phyloP scores from a whole-genome alignment of 2,113 vertebrate species.

The Edolisoma coerulescens region DNA sequence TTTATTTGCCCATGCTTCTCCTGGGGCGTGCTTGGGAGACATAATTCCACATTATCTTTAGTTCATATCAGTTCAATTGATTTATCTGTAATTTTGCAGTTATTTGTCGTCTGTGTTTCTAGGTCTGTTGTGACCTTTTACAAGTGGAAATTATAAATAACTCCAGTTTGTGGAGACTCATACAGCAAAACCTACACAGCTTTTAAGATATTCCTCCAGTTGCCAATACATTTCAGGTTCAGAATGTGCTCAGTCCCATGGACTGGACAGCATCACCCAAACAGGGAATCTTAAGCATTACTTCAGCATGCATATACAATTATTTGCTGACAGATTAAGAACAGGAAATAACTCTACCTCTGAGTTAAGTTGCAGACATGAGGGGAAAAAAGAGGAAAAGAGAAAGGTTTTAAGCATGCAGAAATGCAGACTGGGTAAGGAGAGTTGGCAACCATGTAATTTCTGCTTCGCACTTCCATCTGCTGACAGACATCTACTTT shows the following conservation, averaged over 20 bases:
- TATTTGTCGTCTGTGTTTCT: background rate
- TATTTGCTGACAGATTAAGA: background rate
- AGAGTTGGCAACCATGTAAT: background rate
- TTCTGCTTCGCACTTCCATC: background rate
- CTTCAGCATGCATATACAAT: background rate
- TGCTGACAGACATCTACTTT: background rate
- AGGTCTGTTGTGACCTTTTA: background rate
- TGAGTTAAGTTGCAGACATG: background rate
- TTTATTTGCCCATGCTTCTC: background rate
- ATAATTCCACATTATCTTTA: background rate
- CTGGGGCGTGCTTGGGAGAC: background rate
- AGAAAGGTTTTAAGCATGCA: background rate
- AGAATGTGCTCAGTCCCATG: background rate
- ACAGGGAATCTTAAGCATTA: background rate
- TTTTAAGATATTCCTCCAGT: background rate
- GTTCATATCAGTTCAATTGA: background rate
- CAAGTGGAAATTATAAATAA: background rate
- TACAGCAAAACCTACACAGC: background rate
- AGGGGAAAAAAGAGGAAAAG: accelerated
- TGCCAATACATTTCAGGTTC: background rate
- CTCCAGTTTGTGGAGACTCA: background rate
- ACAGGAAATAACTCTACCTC: background rate
- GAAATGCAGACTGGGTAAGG: background rate
- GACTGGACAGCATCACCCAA: background rate
- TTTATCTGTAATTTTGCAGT: background rate